Evolutionary conservation across 2,797 vertebrate species (phyloP).

Genomic region (Anomalospiza imberbis): DNA sequence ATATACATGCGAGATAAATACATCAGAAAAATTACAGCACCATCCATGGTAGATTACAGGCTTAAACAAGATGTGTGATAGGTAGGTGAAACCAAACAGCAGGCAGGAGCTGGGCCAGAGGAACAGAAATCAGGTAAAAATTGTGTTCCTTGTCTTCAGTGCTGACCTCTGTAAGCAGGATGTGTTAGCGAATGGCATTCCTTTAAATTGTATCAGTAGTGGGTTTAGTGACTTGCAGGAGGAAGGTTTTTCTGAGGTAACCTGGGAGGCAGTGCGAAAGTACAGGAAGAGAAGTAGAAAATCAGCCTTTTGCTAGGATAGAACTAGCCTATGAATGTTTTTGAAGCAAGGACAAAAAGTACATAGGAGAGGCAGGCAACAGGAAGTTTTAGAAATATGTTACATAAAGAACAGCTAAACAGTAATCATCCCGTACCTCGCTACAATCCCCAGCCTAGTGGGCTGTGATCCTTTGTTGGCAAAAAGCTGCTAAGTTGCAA

Average conservation of each 20-base stretch:
- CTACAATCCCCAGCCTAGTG: not conserved
- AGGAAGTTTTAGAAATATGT: not conserved
- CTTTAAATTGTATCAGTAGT: not conserved
- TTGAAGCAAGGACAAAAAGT: not conserved
- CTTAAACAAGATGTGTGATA: not conserved
- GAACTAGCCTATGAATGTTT: not conserved
- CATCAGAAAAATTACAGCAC: not conserved
- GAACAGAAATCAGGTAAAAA: not conserved
- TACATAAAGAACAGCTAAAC: not conserved
- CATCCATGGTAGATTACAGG: not conserved
- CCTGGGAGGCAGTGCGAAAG: not conserved
- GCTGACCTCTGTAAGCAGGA: not conserved
- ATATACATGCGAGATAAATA: not conserved
- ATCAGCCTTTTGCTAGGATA: not conserved
- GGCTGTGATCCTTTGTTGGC: not conserved
- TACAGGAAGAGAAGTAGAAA: not conserved
- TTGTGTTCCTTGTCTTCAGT: not conserved
- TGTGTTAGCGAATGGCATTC: rapidly evolving
- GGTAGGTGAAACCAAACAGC: not conserved
- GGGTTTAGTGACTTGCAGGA: not conserved
- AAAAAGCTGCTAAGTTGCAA: not conserved
- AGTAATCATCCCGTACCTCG: not conserved
- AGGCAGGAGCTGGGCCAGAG: not conserved
- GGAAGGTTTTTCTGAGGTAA: not conserved
- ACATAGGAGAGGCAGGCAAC: not conserved